These are phyloP conservation scores for Antechinus flavipes DNA, from an alignment of 2,113 vertebrate genomes.

Conservation along the genomic window DNA sequence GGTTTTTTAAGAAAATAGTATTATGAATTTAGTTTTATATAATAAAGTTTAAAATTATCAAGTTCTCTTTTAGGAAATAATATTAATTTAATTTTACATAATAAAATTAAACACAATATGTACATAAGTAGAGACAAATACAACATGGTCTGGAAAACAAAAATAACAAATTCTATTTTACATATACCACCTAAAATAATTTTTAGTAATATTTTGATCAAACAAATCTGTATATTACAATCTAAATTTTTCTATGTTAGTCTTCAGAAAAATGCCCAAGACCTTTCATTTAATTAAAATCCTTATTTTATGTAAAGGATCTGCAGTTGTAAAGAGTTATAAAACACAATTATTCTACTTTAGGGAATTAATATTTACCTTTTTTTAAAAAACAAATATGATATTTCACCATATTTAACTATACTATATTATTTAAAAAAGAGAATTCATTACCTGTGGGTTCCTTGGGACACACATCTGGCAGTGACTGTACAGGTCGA, in stretches of 20 bases:
- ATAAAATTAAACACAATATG: not conserved
- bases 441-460: slow-evolving; percentile 88
- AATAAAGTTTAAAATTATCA: not conserved
- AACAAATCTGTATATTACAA: slow-evolving; percentile 48
- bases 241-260: slow-evolving; percentile 32
- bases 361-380: slow-evolving; percentile 36
- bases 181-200: slow-evolving; percentile 31
- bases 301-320: not conserved
- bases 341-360: not conserved
- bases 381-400: slow-evolving; percentile 41
- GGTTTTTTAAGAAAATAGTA: not conserved
- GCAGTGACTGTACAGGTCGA: slow-evolving; percentile 90
- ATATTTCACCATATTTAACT: slow-evolving; percentile 25
- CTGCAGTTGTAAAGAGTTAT: not conserved
- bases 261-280: not conserved
- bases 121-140: not conserved
- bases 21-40: not conserved
- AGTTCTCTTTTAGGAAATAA: slow-evolving; percentile 11
- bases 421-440: slow-evolving; percentile 45
- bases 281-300: not conserved
- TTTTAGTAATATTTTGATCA: slow-evolving; percentile 48
- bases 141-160: slow-evolving; percentile 49
- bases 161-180: slow-evolving; percentile 48
- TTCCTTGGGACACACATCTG: slow-evolving; percentile 98
- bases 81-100: not conserved